These are phyloP conservation scores for Drosophila flavopinicola DNA, from an alignment of 2,888 invertebrate species.

Conservation along the genomic window DNA sequence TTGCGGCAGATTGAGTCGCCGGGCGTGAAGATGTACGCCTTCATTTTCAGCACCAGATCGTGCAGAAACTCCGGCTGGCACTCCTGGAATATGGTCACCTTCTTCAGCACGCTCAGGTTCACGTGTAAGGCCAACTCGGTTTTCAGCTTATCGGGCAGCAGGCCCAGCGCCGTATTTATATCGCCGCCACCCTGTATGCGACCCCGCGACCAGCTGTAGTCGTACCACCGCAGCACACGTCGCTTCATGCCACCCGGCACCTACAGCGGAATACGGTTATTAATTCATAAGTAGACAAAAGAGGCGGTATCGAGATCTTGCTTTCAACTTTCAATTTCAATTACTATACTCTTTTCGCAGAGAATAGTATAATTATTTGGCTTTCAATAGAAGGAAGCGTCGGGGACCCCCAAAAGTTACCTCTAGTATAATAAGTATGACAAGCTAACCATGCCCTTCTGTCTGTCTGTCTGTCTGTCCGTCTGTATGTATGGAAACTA, in stretches of 20 bases:
- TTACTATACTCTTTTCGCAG: too few relatives aligned
- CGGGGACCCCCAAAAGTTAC: too few relatives aligned
- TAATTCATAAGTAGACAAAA: too few relatives aligned
- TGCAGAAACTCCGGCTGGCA: conserved; percentile 99
- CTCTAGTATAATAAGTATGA: too few relatives aligned
- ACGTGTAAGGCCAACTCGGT: conserved; percentile 98
- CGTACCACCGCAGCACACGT: conserved; percentile 98
- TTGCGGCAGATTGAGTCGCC: conserved; percentile 98
- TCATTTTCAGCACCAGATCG: conserved; percentile 98
- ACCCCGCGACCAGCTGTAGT: conserved; percentile 98
- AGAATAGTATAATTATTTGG: too few relatives aligned
- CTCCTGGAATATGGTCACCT: conserved; percentile 98
- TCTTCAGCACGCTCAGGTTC: conserved; percentile 96
- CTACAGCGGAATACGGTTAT: conserved; percentile 39
- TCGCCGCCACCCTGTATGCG: conserved; percentile 98
- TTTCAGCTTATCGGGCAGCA: conserved; percentile 97
- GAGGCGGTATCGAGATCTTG: too few relatives aligned
- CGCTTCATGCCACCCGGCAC: conserved; percentile 96
- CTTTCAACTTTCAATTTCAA: too few relatives aligned
- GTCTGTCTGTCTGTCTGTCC: too few relatives aligned
- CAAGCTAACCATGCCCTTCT: too few relatives aligned
- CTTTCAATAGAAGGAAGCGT: too few relatives aligned
- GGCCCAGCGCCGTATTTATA: conserved; percentile 96
- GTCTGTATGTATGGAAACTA: too few relatives aligned
- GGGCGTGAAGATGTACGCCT: conserved; percentile 98